Evolutionary conservation across 1,140 invertebrate species (phyloP), one percentile per base, ranked within the genome.

Genomic region (Coptotermes formosanus): DNA sequence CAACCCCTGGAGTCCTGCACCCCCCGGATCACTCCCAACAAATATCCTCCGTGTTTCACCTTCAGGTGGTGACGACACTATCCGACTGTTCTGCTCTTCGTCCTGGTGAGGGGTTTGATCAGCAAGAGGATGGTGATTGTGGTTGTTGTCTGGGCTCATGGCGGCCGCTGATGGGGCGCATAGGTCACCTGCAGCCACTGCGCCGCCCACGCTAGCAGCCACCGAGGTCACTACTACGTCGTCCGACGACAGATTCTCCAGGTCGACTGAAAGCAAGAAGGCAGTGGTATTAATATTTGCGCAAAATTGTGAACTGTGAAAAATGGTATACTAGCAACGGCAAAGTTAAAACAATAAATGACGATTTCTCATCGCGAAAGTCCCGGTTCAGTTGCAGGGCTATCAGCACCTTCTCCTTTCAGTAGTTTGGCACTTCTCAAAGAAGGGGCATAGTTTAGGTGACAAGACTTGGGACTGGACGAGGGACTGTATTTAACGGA

Each of bases 111-210:
- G 11, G 21, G 82, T 82, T 25, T 87, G 87, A 38, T 87, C 87
- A n/a, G 86, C 45, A 19, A 88, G 82, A 83, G 88, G 75, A 11
- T 84, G 85, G 43, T 86, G 88, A 87, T 89, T 90, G 88, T 89
- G 89, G 87, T 89, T 89, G 52, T 85, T 88, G 86, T 90, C 89
- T 14, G 89, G 88, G 88, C 89, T 89, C 88, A 89, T 89, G 82
- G 88, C 87, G 82, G 38, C 84, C 23, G 55, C 32, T 25, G 44
- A 16, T 25, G 52, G 75, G 48, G 25, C 32, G 44, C 23, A 38
- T 11, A 59, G 48, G 52, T 86, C 83, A 30, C 75, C 82, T 14
- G 38, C 32, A 9, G 38, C 82, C 11, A 32, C 83, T 64, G 82
- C 86, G 85, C 84, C 44, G 84, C 86, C 75, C 85, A 87, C 52